phyloP scores from a whole-genome alignment of 92 coral and sea anemone species.

The Anthopleura xanthogrammica region DNA sequence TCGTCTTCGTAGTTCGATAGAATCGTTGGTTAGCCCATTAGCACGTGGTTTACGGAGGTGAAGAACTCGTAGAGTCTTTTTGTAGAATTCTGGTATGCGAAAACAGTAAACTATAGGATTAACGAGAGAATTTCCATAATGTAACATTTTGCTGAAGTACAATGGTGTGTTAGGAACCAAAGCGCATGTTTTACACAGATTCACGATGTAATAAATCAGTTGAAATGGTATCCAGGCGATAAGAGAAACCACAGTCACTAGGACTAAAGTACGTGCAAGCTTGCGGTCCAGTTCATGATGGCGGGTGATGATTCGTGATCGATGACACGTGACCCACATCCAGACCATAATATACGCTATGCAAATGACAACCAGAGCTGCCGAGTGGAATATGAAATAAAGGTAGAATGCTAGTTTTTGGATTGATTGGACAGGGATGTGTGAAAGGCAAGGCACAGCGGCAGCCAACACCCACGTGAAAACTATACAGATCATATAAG shows the following conservation, averaged over 20 bases:
- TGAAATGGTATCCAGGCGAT: slow-evolving; percentile 87
- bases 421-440: background rate
- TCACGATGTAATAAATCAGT: slow-evolving; percentile 47
- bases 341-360: slow-evolving; percentile 65
- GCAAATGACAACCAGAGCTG: slow-evolving; percentile 67
- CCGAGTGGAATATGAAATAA: slow-evolving; percentile 49
- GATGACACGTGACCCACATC: slow-evolving; percentile 58
- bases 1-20: slow-evolving; percentile 9
- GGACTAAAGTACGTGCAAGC: slow-evolving; percentile 64
- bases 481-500: slow-evolving; percentile 38
- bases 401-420: slow-evolving; percentile 34
- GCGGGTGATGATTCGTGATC: slow-evolving; percentile 26
- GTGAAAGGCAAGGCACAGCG: slow-evolving; percentile 16
- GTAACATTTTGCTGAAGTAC: slow-evolving; percentile 69
- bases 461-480: slow-evolving; percentile 60
- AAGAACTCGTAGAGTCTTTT: slow-evolving; percentile 41
- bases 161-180: slow-evolving; percentile 51
- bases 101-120: slow-evolving; percentile 76
- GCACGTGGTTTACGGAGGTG: background rate
- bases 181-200: slow-evolving; percentile 49
- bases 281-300: slow-evolving; percentile 55
- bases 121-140: slow-evolving; percentile 77
- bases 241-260: slow-evolving; percentile 64
- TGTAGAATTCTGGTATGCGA: slow-evolving; percentile 61
- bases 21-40: background rate